Percentiles rank a stretch among this genome's conserved stretches.
These are phyloP conservation scores for Premnoplex brunnescens DNA, from an alignment of 2,797 vertebrate genomes.

Conservation along the genomic window DNA sequence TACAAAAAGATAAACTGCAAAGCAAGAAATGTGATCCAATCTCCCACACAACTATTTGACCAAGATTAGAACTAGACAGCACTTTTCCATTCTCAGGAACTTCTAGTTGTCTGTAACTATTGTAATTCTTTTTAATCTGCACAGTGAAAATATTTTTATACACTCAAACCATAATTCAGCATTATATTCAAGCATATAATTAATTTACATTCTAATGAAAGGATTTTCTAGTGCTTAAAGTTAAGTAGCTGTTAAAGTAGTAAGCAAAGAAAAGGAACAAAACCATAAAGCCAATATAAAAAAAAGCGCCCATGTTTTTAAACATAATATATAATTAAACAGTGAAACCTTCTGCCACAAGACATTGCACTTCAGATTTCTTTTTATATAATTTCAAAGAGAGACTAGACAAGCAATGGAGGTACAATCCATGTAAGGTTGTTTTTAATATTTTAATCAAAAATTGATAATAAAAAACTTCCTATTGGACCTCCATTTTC, in stretches of 20 bases:
- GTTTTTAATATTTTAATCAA: background rate
- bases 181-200: background rate
- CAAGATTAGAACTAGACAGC: background rate
- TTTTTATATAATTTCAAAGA: background rate
- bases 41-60: background rate
- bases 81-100: background rate
- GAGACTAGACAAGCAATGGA: background rate
- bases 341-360: background rate
- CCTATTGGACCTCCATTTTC: background rate
- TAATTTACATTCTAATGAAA: background rate
- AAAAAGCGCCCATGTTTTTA: fast-evolving
- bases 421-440: background rate
- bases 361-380: background rate
- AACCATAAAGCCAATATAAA: background rate
- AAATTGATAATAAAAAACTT: background rate
- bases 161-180: background rate
- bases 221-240: background rate
- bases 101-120: background rate
- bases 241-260: background rate
- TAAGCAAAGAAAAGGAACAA: background rate
- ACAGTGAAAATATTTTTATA: background rate
- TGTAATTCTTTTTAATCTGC: background rate
- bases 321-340: background rate
- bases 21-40: background rate
- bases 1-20: background rate